Evolutionary conservation across 1,140 invertebrate species (phyloP).

Genomic region (Littorina saxatilis): DNA sequence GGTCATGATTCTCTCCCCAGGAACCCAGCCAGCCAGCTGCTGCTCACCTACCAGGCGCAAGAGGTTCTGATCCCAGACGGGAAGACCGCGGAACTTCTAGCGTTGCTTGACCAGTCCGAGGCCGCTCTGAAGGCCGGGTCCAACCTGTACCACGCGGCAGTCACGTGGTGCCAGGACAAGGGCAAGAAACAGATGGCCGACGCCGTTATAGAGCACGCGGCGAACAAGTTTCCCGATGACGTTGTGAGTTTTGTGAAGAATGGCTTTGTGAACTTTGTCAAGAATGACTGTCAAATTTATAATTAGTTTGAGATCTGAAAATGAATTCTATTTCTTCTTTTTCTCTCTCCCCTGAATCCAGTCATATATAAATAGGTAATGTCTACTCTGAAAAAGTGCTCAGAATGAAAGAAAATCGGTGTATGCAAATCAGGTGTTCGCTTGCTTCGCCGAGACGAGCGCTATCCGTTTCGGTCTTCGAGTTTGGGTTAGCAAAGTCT

Average conservation of each 20-base stretch:
- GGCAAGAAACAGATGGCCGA: constrained; percentile 13
- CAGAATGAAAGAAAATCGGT: no score
- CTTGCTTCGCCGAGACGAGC: no score
- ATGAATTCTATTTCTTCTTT: not conserved
- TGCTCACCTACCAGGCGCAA: constrained; percentile 23
- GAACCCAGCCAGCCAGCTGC: not conserved
- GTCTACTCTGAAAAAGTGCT: not conserved
- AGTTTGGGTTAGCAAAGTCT: no score
- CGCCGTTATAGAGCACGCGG: constrained; percentile 27
- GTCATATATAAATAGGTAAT: not conserved
- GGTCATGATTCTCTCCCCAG: not conserved
- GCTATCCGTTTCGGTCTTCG: not conserved
- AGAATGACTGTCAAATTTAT: not conserved
- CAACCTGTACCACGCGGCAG: constrained; percentile 26
- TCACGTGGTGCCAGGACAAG: constrained; percentile 30
- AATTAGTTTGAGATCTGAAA: not conserved
- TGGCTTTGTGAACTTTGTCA: not conserved
- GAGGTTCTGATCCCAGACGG: constrained; percentile 9
- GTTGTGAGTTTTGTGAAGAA: constrained; percentile 20
- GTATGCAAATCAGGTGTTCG: no score
- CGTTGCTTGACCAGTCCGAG: not conserved
- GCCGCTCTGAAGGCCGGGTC: not conserved
- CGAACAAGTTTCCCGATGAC: constrained; percentile 29
- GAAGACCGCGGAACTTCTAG: not conserved
- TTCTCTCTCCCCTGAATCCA: not conserved